These are phyloP conservation scores for Drosophila mercatorum DNA, from an alignment of 2,888 invertebrate species.

Conservation along the genomic window DNA sequence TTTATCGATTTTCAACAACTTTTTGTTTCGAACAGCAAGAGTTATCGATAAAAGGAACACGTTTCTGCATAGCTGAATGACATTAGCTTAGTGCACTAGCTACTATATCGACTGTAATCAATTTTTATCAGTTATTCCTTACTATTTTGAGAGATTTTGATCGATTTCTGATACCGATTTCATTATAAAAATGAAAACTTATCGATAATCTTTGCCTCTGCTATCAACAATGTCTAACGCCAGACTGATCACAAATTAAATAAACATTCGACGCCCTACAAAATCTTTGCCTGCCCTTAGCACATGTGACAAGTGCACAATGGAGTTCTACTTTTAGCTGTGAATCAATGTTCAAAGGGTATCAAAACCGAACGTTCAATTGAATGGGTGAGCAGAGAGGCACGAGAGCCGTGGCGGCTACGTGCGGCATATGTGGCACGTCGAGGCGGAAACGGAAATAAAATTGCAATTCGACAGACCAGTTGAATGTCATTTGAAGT, in stretches of 20 bases:
- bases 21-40: too few relatives aligned
- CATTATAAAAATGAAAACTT: too few relatives aligned
- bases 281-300: background rate
- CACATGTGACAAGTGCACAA: background rate
- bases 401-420: slow-evolving; percentile 26
- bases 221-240: background rate
- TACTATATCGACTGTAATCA: too few relatives aligned
- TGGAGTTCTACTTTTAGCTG: background rate
- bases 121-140: too few relatives aligned
- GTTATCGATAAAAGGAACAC: too few relatives aligned
- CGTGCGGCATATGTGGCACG: slow-evolving; percentile 64
- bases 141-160: too few relatives aligned
- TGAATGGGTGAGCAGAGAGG: slow-evolving; percentile 39
- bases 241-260: background rate
- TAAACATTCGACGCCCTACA: background rate
- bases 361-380: slow-evolving; percentile 38
- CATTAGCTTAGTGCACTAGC: too few relatives aligned
- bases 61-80: too few relatives aligned
- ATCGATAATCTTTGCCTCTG: background rate
- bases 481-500: slow-evolving; percentile 70
- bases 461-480: slow-evolving; percentile 72
- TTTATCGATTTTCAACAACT: too few relatives aligned
- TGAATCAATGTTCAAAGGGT: background rate
- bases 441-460: slow-evolving; percentile 68
- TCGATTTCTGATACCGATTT: too few relatives aligned